Evolutionary conservation across 37 sponge, comb jelly and placozoan genomes (phyloP), one percentile per base, ranked within the genome.

Genomic region (Chondrilla cf. caribensis): DNA sequence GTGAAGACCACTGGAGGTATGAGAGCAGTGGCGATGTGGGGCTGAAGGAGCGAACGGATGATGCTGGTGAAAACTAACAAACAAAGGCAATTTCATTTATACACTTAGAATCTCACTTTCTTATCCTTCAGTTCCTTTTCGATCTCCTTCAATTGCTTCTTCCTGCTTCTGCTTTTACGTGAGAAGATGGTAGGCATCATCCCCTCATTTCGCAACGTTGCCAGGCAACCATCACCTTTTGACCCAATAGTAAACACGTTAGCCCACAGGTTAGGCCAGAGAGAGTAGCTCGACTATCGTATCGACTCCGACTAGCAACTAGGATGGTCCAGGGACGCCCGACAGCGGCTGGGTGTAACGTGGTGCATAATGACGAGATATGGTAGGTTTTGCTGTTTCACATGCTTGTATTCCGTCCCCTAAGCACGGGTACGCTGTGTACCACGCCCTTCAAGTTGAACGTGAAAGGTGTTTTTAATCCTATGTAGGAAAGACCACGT

Each of bases 401-500:
- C n/a, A n/a, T n/a, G 24, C 9, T 78, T 36, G 22, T 31, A 78
- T 22, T 17, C 40, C 59, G 55, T 41, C 9, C 54, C 4, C 5
- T n/a, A 41, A 39, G 2, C 17, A 26, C 25, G 2, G 32, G 22
- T 47, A 39, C 41, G 39, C 7, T 51, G 37, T 22, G 28, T 60
- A 22, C 29, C 28, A 60, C 64, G 64, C 28, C 64, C 6, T 18
- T 54, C 57, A 54, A 54, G 57, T 54, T 54, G 57, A 54, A 11
- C 11, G 17, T 18, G 11, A 54, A 18, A n/a, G n/a, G n/a, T n/a
- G n/a, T n/a, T n/a, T n/a, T n/a, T n/a, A n/a, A n/a, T n/a, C n/a
- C n/a, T 58, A 18, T 86, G 64, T 58, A 94, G 95, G 95, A 95
- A 89, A 54, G 87, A 89, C 57, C 87, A 95, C 60, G 91, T 95